Evolutionary conservation across 2,113 vertebrate genomes (phyloP).

Genomic region (Rhineura floridana): DNA sequence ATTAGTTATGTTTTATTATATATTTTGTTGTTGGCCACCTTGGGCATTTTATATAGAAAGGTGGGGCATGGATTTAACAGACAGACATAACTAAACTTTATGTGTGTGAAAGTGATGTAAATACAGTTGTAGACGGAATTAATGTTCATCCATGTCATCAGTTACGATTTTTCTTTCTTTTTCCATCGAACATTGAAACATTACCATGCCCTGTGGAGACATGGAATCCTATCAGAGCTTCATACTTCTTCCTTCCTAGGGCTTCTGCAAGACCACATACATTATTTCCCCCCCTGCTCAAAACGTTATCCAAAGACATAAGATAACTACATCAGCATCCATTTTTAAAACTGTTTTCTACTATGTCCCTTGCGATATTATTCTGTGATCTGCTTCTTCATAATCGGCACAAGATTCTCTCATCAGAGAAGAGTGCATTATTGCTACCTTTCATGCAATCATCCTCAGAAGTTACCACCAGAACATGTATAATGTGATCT

Average conservation of each 20-base stretch:
- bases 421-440: not conserved
- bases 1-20: not conserved
- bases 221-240: not conserved
- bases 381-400: not conserved
- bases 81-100: not conserved
- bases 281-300: no score
- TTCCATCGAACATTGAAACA: not conserved
- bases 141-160: not conserved
- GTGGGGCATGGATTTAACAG: not conserved
- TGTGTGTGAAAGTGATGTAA: not conserved
- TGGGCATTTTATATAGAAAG: no score
- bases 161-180: not conserved
- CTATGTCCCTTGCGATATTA: no score
- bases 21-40: no score
- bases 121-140: not conserved
- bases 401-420: not conserved
- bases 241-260: not conserved
- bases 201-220: not conserved
- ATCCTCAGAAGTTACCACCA: not conserved
- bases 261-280: no score
- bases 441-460: not conserved
- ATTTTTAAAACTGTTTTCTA: not conserved
- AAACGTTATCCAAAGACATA: not conserved
- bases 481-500: no score
- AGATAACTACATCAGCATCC: no score